phyloP scores from a whole-genome alignment of 2,113 vertebrate species.

The Bujurquina vittata region DNA sequence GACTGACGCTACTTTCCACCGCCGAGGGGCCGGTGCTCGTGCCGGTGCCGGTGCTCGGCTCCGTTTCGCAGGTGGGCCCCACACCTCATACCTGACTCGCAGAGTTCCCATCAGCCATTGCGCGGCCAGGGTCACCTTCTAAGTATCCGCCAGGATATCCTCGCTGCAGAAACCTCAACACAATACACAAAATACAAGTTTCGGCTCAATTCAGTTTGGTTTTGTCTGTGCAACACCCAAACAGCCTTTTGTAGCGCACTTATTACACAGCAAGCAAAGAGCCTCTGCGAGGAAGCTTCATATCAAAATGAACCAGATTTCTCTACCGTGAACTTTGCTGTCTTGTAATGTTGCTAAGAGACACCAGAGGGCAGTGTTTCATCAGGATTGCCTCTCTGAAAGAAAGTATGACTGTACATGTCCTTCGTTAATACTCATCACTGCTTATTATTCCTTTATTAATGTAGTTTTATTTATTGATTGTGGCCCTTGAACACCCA shows the following conservation, averaged over 20 bases:
- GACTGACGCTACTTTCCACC: background rate
- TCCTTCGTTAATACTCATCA: too few relatives aligned
- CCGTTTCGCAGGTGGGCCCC: background rate
- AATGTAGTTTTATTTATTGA: too few relatives aligned
- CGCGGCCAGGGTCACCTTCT: background rate
- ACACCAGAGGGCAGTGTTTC: background rate
- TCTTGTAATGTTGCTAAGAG: background rate
- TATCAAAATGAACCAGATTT: rapidly evolving
- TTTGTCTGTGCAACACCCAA: background rate
- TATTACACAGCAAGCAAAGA: background rate
- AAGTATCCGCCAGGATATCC: too few relatives aligned
- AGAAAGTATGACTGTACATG: too few relatives aligned
- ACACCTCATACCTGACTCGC: background rate
- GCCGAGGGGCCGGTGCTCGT: too few relatives aligned
- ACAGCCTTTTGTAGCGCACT: rapidly evolving
- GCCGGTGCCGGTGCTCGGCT: background rate
- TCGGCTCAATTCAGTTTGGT: too few relatives aligned
- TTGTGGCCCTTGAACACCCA: too few relatives aligned
- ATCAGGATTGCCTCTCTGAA: background rate
- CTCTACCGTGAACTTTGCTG: background rate
- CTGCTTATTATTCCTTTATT: too few relatives aligned
- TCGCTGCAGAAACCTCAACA: too few relatives aligned
- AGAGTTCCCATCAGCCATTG: background rate
- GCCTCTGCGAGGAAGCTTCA: background rate
- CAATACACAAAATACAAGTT: too few relatives aligned